These are phyloP conservation scores for Geodia barretti DNA, from an alignment of 37 sponge, comb jelly and placozoan species.

Conservation along the genomic window DNA sequence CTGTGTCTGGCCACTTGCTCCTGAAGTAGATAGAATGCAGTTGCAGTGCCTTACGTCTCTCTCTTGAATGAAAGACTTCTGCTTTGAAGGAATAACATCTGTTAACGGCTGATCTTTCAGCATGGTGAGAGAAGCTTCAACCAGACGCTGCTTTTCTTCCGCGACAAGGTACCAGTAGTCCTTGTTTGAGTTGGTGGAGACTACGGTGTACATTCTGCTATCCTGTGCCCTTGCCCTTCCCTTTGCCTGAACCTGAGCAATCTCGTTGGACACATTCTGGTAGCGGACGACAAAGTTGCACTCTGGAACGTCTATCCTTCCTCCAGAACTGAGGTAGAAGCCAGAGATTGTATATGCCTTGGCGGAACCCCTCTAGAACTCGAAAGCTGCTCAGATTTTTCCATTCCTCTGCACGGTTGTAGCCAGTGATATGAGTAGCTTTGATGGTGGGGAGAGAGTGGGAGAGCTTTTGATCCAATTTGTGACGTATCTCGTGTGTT, in stretches of 20 bases:
- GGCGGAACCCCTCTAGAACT: conserved; percentile 41
- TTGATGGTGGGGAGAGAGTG: no score
- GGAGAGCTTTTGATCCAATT: conserved; percentile 34
- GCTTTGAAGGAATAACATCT: no score
- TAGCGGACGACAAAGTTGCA: conserved; percentile 76
- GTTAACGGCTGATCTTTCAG: no score
- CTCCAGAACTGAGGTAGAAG: conserved; percentile 69
- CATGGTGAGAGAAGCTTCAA: no score
- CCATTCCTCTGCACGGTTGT: conserved; percentile 44
- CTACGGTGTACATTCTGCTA: conserved; percentile 44
- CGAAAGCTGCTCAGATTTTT: conserved; percentile 45
- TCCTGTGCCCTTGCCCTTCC: conserved; percentile 70
- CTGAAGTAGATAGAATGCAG: no score
- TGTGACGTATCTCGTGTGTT: conserved; percentile 28
- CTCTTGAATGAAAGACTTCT: no score
- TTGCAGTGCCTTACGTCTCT: no score
- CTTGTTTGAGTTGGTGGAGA: conserved; percentile 26
- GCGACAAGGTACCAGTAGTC: conserved; percentile 26
- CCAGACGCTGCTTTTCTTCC: conserved; percentile 35
- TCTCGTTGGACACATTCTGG: conserved; percentile 60
- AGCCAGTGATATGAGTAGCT: conserved; percentile 35
- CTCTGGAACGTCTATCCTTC: conserved; percentile 80
- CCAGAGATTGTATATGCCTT: conserved; percentile 54
- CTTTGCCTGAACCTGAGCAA: conserved; percentile 60
- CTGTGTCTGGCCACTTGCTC: not conserved